Conservation (phyloP, 2,113 vertebrate genomes). For the Erpornis zantholeuca region DNA sequence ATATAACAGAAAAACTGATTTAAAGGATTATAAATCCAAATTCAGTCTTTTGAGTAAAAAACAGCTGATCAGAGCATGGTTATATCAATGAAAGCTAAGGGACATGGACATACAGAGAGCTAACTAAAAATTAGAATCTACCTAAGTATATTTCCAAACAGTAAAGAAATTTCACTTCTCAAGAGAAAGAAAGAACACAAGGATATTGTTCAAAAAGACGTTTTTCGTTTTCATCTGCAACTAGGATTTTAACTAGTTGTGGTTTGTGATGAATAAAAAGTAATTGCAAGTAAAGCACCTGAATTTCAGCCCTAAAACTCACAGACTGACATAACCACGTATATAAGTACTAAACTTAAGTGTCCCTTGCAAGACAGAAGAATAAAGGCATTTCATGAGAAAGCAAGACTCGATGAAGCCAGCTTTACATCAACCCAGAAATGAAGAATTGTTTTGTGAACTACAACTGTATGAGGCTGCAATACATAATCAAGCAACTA, state of each 20-base stretch:
- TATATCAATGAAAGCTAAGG: neutral
- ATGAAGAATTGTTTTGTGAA: neutral
- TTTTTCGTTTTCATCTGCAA: neutral
- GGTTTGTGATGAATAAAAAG: neutral
- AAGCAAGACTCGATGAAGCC: neutral
- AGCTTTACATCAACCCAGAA: neutral
- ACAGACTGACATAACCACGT: neutral
- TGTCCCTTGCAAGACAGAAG: neutral
- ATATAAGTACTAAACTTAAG: neutral
- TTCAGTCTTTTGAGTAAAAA: neutral
- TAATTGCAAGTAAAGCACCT: neutral
- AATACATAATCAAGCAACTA: neutral
- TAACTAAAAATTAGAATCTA: neutral
- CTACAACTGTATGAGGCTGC: neutral
- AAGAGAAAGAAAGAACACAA: neutral
- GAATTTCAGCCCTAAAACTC: neutral
- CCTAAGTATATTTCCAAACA: neutral
- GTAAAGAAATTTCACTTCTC: neutral
- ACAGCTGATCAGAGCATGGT: neutral
- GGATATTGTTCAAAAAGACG: neutral
- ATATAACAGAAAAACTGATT: neutral
- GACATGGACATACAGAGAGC: neutral
- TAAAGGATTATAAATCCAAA: neutral
- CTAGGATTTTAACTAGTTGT: neutral
- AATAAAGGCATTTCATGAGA: neutral